A percentile compares a stretch with the other conserved stretches of the same genome.
These are phyloP conservation scores for Sebastolobus alascanus DNA, from an alignment of 2,797 vertebrate genomes.

Conservation along the genomic window DNA sequence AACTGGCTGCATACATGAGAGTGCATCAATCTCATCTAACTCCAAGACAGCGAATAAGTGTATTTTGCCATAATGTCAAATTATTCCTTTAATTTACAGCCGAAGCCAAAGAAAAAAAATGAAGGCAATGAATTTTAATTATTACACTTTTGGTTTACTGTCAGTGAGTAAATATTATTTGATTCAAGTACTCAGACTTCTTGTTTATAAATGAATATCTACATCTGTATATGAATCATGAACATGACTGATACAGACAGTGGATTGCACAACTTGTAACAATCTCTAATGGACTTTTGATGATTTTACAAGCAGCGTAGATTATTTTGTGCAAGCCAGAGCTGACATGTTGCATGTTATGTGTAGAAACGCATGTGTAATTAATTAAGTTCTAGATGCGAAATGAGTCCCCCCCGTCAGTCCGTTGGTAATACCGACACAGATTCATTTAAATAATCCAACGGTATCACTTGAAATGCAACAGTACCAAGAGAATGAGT, in stretches of 20 bases:
- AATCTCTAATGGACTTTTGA: background rate
- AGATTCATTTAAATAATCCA: conserved; percentile 9
- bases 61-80: conserved; percentile 10
- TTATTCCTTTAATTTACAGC: background rate
- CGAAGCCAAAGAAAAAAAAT: background rate
- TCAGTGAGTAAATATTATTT: conserved; percentile 21
- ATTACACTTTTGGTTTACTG: background rate
- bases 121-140: background rate
- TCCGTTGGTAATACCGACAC: background rate
- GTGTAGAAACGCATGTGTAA: conserved; percentile 37
- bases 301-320: conserved; percentile 18
- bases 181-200: conserved; percentile 12
- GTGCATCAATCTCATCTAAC: background rate
- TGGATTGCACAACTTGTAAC: conserved; percentile 1
- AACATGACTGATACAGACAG: conserved; percentile 1
- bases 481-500: background rate
- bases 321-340: conserved; percentile 18
- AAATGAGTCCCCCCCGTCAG: background rate
- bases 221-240: conserved; percentile 28
- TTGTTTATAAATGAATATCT: conserved; percentile 17
- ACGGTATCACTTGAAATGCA: background rate
- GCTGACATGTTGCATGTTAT: conserved; percentile 49
- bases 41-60: background rate
- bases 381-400: conserved; percentile 28
- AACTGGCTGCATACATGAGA: background rate